Percentiles rank a stretch among this genome's conserved stretches.
These are phyloP conservation scores for Scaptomyza caliginosa DNA, from an alignment of 2,888 invertebrate genomes.

Conservation along the genomic window DNA sequence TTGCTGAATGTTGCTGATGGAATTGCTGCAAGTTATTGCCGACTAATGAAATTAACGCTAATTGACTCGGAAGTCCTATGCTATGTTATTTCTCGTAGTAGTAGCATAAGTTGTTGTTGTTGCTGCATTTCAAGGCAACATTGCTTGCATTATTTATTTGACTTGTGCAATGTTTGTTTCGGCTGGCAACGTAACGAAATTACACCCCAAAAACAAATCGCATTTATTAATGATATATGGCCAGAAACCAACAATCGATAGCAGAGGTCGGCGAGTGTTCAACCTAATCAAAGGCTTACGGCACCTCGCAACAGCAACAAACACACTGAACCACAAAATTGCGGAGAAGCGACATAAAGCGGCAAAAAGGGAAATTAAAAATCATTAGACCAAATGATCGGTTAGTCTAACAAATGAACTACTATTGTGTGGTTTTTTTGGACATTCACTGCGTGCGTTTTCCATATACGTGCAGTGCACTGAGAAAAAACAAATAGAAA, in stretches of 20 bases:
- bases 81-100: neutral
- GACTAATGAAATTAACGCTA: constrained; percentile 77
- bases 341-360: constrained; percentile 36
- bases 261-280: neutral
- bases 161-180: neutral
- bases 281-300: constrained; percentile 1
- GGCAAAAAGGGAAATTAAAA: constrained; percentile 46
- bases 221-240: neutral
- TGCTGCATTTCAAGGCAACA: neutral
- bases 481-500: too few species aligned
- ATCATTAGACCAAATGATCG: constrained; percentile 40
- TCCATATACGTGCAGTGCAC: neutral
- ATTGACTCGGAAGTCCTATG: constrained; percentile 66
- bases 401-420: constrained; percentile 35
- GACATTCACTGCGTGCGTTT: neutral
- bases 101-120: neutral
- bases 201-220: neutral
- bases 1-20: constrained; percentile 53
- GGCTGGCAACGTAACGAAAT: neutral
- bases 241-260: neutral
- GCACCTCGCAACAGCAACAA: neutral
- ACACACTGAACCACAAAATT: constrained; percentile 41
- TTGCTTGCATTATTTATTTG: constrained; percentile 4
- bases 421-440: constrained; percentile 36
- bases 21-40: constrained; percentile 76